A percentile compares a stretch with the other conserved stretches of the same genome.
Evolutionary conservation across 2,888 invertebrate species (phyloP).

Genomic region (Cenopis cana): DNA sequence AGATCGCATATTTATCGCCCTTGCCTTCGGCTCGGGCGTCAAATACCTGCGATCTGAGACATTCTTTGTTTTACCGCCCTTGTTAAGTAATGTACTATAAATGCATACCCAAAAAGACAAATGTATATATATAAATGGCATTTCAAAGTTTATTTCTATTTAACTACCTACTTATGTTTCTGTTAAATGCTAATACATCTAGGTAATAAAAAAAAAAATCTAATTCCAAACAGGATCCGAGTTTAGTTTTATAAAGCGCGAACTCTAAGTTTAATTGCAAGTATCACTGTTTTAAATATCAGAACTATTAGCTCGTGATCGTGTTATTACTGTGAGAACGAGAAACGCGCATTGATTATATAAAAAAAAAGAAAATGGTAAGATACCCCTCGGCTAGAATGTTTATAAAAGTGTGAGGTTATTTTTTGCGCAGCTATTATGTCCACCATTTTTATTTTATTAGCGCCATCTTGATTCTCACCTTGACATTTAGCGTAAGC

Average conservation of each 20-base stretch:
- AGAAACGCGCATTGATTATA: slow-evolving; percentile 34
- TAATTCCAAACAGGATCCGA: slow-evolving; percentile 19
- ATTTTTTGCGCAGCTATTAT: slow-evolving; percentile 46
- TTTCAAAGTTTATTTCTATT: not conserved
- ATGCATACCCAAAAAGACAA: not conserved
- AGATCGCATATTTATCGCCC: too few relatives aligned
- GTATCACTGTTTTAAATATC: slow-evolving; percentile 8
- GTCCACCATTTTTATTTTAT: slow-evolving; percentile 58
- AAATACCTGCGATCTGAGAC: too few relatives aligned
- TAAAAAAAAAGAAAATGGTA: slow-evolving; percentile 1
- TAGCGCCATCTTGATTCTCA: slow-evolving; percentile 61
- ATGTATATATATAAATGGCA: too few relatives aligned
- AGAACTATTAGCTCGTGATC: slow-evolving; percentile 33
- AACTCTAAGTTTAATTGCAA: slow-evolving; percentile 11
- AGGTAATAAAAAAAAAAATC: not conserved
- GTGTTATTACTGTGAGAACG: slow-evolving; percentile 38
- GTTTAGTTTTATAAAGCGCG: not conserved
- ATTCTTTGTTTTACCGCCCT: too few relatives aligned
- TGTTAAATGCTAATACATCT: slow-evolving; percentile 1
- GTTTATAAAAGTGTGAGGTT: slow-evolving; percentile 36
- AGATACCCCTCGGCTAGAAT: slow-evolving; percentile 28
- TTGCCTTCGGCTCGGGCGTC: too few relatives aligned
- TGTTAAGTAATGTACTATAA: too few relatives aligned
- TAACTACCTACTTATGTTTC: not conserved
- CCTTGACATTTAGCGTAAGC: slow-evolving; percentile 75